Evolutionary conservation across 1,140 invertebrate species (phyloP).

Genomic region (Hyposmocoma kahamanoa): DNA sequence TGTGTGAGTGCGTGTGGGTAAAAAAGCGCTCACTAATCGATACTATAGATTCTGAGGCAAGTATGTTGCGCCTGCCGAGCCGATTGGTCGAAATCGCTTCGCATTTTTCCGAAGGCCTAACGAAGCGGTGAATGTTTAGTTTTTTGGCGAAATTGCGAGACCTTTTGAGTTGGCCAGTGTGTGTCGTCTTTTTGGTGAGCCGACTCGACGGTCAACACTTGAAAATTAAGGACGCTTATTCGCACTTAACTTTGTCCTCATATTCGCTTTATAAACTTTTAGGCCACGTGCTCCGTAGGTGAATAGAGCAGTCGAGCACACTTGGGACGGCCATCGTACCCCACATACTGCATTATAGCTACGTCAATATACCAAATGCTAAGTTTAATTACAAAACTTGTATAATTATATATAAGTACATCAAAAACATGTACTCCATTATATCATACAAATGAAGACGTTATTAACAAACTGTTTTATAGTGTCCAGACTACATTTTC

Average conservation of each 20-base stretch:
- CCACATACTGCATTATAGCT: too few relatives aligned
- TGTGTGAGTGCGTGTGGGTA: constrained; percentile 66
- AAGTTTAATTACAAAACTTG: too few relatives aligned
- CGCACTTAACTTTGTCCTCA: constrained; percentile 58
- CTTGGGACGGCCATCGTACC: too few relatives aligned
- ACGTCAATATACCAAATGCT: too few relatives aligned
- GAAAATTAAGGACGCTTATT: constrained; percentile 60
- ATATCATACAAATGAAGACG: too few relatives aligned
- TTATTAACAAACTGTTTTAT: too few relatives aligned
- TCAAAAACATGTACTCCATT: too few relatives aligned
- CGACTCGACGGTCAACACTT: constrained; percentile 51
- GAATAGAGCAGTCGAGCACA: too few relatives aligned
- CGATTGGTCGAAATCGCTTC: constrained; percentile 48
- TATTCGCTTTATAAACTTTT: constrained; percentile 28
- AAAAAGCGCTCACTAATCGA: constrained; percentile 69
- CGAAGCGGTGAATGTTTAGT: constrained; percentile 65
- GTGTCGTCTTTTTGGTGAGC: constrained; percentile 43
- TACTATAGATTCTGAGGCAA: constrained; percentile 72
- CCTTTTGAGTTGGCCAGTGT: constrained; percentile 48
- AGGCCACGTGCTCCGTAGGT: constrained; percentile 18
- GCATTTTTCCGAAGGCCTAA: constrained; percentile 55
- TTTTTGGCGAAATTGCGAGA: constrained; percentile 50
- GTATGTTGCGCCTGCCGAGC: constrained; percentile 56
- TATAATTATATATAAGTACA: too few relatives aligned
- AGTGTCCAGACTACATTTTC: too few relatives aligned